A percentile compares a stretch with the other conserved stretches of the same genome.
These are phyloP conservation scores for Crocidura indochinensis DNA, from an alignment of 2,797 vertebrate genomes.

Conservation along the genomic window DNA sequence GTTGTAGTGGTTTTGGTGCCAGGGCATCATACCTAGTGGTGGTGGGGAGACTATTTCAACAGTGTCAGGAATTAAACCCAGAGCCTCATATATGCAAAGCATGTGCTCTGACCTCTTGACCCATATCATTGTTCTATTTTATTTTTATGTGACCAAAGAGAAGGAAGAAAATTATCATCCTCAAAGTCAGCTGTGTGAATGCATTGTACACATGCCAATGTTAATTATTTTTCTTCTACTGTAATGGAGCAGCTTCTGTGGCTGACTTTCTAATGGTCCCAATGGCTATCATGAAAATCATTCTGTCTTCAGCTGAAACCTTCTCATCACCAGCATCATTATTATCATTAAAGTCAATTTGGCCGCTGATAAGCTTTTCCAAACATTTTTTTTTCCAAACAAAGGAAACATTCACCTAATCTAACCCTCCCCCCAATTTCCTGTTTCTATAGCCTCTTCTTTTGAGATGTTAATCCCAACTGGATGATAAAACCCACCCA, in stretches of 20 bases:
- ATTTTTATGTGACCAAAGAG: constrained; percentile 39
- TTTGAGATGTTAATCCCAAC: too few species aligned
- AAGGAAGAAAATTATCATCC: not conserved
- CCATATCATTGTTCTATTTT: not conserved
- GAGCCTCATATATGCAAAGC: too few species aligned
- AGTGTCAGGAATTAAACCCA: too few species aligned
- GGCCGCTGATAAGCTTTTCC: not conserved
- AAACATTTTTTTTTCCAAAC: not conserved
- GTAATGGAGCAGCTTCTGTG: not conserved
- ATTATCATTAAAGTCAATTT: not conserved
- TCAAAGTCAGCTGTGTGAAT: not conserved
- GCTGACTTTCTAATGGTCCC: too few species aligned
- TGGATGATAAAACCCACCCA: too few species aligned
- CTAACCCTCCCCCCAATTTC: not conserved
- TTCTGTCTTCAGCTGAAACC: not conserved
- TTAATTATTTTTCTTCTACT: not conserved
- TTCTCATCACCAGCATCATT: not conserved
- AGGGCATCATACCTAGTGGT: too few species aligned
- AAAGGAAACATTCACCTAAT: constrained; percentile 3
- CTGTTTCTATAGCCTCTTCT: too few species aligned
- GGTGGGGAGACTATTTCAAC: too few species aligned
- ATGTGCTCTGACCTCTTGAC: too few species aligned
- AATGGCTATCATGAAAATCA: not conserved
- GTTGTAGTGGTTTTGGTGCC: too few species aligned
- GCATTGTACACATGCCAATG: not conserved